Conservation (phyloP, 2,113 vertebrate species). For the Carassius carassius region DNA sequence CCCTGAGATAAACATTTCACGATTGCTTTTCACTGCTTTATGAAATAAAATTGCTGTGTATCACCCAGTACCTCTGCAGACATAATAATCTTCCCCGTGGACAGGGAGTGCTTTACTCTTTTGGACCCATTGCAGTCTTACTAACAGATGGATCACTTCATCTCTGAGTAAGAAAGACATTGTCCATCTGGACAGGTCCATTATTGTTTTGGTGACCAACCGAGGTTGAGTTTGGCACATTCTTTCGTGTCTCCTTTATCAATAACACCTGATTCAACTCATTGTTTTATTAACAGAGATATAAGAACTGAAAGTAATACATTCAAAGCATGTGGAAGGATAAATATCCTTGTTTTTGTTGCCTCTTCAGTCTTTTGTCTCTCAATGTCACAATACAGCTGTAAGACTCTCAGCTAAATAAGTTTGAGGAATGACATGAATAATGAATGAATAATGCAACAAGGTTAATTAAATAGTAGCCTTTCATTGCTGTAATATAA, state of each 20-base stretch:
- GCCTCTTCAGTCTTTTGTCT: neutral
- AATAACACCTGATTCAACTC: neutral
- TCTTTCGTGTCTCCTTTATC: neutral
- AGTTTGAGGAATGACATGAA: neutral
- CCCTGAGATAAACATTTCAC: slow-evolving; percentile 21
- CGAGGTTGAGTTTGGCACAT: neutral
- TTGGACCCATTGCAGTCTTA: neutral
- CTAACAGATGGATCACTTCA: neutral
- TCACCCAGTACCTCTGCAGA: neutral
- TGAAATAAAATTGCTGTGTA: neutral
- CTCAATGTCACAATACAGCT: neutral
- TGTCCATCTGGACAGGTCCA: neutral
- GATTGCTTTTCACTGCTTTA: neutral
- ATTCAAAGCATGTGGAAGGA: neutral
- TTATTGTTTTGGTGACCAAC: neutral
- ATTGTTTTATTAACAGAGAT: neutral
- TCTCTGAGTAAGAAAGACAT: neutral
- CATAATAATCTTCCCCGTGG: neutral
- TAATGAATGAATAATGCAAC: neutral
- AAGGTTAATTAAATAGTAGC: neutral
- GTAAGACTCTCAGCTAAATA: neutral
- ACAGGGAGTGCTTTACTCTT: neutral
- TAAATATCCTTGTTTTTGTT: neutral
- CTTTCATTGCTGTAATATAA: neutral
- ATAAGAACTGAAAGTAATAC: neutral